Evolutionary conservation across 2,797 vertebrate species (phyloP).

Genomic region (Silurus aristotelis): DNA sequence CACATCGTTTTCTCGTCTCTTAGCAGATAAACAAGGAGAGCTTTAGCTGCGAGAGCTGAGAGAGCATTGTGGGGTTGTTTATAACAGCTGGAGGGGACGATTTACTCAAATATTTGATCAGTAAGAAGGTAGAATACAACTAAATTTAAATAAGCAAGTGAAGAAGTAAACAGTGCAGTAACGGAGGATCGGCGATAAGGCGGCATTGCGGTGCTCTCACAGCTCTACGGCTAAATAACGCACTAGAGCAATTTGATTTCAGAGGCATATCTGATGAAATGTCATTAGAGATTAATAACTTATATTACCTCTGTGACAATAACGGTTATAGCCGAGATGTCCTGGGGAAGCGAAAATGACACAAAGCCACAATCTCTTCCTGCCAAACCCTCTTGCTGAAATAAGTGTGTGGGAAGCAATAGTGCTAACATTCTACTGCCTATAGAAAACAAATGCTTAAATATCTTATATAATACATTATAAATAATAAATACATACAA

Average conservation of each 20-base stretch:
- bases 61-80: slow-evolving; percentile 32
- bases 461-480: slow-evolving; percentile 49
- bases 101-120: slow-evolving; percentile 48
- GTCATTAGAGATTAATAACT: slow-evolving; percentile 59
- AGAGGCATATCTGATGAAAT: slow-evolving; percentile 58
- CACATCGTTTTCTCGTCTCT: background rate
- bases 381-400: slow-evolving; percentile 53
- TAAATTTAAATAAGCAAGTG: slow-evolving; percentile 51
- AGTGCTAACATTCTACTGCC: slow-evolving; percentile 48
- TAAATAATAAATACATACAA: slow-evolving; percentile 59
- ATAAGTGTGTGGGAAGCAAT: slow-evolving; percentile 56
- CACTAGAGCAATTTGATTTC: slow-evolving; percentile 54
- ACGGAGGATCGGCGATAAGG: slow-evolving; percentile 44
- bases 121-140: slow-evolving; percentile 44
- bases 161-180: slow-evolving; percentile 42
- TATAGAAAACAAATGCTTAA: slow-evolving; percentile 47
- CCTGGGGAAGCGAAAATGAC: slow-evolving; percentile 59
- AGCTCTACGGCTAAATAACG: slow-evolving; percentile 44
- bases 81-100: slow-evolving; percentile 30
- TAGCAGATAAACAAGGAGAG: slow-evolving; percentile 8
- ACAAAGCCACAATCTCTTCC: slow-evolving; percentile 56
- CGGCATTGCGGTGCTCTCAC: background rate
- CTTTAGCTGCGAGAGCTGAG: slow-evolving; percentile 13
- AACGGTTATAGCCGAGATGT: slow-evolving; percentile 56
- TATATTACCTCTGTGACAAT: slow-evolving; percentile 60